phyloP scores from a whole-genome alignment of 2,113 vertebrate genomes.

The Anolis sagrei region DNA sequence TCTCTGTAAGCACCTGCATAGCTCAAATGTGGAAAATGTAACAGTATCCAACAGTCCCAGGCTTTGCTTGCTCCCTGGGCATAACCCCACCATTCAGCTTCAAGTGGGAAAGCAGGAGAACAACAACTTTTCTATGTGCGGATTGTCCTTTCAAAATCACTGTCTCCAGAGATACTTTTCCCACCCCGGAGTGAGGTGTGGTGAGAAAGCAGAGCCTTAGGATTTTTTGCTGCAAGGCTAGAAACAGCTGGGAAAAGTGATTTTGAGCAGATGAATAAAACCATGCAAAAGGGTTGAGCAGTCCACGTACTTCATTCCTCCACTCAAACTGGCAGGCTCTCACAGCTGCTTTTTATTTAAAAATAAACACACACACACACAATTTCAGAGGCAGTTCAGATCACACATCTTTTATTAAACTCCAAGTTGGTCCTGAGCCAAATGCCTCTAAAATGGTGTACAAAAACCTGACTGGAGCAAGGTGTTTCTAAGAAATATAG shows the following conservation, averaged over 20 bases:
- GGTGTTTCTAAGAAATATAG: not conserved
- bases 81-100: too few species aligned
- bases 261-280: not conserved
- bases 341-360: slow-evolving; percentile 12
- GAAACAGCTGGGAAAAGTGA: not conserved
- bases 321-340: not conserved
- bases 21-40: too few species aligned
- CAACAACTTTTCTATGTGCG: too few species aligned
- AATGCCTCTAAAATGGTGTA: not conserved
- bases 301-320: not conserved
- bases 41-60: too few species aligned
- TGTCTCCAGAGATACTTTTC: too few species aligned
- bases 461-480: not conserved
- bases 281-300: not conserved
- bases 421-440: not conserved
- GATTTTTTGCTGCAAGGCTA: too few species aligned
- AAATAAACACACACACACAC: not conserved
- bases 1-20: too few species aligned
- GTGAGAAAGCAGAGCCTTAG: too few species aligned
- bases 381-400: not conserved
- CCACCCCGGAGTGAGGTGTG: too few species aligned
- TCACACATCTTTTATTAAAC: not conserved
- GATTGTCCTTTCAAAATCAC: too few species aligned
- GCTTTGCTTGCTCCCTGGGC: too few species aligned
- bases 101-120: too few species aligned